phyloP scores from a whole-genome alignment of 2,797 vertebrate genomes.

The Coilia nasus region DNA sequence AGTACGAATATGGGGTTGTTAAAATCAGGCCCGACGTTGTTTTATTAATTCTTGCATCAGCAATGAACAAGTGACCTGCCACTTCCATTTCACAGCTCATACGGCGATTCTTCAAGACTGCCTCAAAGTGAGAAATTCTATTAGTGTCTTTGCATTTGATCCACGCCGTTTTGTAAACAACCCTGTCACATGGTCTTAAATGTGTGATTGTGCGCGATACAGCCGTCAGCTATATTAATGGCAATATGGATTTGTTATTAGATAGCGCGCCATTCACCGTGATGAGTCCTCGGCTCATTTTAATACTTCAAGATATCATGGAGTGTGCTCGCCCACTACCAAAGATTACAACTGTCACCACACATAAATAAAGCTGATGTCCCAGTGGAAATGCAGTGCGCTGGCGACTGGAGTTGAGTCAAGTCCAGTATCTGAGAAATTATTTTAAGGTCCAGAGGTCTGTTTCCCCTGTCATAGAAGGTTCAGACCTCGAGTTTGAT shows the following conservation, averaged over 20 bases:
- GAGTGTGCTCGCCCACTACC: not conserved
- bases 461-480: not conserved
- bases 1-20: not conserved
- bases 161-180: not conserved
- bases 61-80: slow-evolving; percentile 64
- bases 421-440: not conserved
- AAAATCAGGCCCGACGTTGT: not conserved
- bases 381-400: not conserved
- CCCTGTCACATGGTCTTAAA: slow-evolving; percentile 19
- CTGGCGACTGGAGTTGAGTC: not conserved
- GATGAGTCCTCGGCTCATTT: not conserved
- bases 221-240: not conserved
- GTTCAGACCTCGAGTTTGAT: slow-evolving; percentile 14
- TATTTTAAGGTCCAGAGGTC: not conserved
- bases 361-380: not conserved
- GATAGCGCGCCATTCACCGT: not conserved
- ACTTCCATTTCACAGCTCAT: not conserved
- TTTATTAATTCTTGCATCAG: slow-evolving; percentile 47
- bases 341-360: slow-evolving; percentile 16
- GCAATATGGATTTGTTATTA: slow-evolving; percentile 22
- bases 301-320: not conserved
- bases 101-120: not conserved
- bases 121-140: slow-evolving; percentile 22
- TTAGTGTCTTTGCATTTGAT: not conserved
- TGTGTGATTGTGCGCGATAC: slow-evolving; percentile 4